Percentiles rank a stretch among this genome's conserved stretches.
These are phyloP conservation scores for Plebejus argus DNA, from an alignment of 2,888 invertebrate species.

Conservation along the genomic window DNA sequence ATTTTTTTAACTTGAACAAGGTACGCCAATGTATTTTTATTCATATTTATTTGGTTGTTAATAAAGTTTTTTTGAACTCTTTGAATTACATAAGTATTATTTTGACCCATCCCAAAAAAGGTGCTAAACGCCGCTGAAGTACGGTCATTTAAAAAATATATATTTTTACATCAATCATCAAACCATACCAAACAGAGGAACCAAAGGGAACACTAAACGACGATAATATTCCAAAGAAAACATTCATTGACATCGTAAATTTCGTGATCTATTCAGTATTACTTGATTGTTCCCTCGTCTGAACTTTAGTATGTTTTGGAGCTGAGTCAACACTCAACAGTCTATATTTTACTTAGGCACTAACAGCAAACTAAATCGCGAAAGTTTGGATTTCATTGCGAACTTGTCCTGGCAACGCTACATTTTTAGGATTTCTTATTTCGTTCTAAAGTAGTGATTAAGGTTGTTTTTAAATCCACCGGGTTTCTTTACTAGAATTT, in stretches of 20 bases:
- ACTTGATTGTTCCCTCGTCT: slow-evolving; percentile 8
- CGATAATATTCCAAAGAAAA: not conserved
- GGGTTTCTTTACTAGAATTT: not conserved
- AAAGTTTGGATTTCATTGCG: slow-evolving; percentile 34
- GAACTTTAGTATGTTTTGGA: slow-evolving; percentile 7
- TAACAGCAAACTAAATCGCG: slow-evolving; percentile 35
- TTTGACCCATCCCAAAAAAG: too few relatives aligned
- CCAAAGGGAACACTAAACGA: not conserved
- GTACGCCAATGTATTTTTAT: too few relatives aligned
- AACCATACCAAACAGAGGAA: not conserved
- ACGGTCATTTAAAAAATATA: too few relatives aligned
- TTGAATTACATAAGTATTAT: too few relatives aligned
- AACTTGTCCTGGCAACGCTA: slow-evolving; percentile 23
- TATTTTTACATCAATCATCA: too few relatives aligned
- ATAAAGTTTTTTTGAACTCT: too few relatives aligned
- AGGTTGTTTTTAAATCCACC: not conserved
- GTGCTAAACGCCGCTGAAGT: too few relatives aligned
- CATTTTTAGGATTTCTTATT: slow-evolving; percentile 20
- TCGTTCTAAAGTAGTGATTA: not conserved
- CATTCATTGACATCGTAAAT: not conserved
- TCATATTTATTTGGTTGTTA: too few relatives aligned
- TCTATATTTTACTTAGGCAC: slow-evolving; percentile 33
- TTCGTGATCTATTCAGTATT: slow-evolving; percentile 17
- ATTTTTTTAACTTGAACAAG: too few relatives aligned
- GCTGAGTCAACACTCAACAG: slow-evolving; percentile 34